Evolutionary conservation across 1,140 invertebrate species (phyloP).

Genomic region (Adelges cooleyi): DNA sequence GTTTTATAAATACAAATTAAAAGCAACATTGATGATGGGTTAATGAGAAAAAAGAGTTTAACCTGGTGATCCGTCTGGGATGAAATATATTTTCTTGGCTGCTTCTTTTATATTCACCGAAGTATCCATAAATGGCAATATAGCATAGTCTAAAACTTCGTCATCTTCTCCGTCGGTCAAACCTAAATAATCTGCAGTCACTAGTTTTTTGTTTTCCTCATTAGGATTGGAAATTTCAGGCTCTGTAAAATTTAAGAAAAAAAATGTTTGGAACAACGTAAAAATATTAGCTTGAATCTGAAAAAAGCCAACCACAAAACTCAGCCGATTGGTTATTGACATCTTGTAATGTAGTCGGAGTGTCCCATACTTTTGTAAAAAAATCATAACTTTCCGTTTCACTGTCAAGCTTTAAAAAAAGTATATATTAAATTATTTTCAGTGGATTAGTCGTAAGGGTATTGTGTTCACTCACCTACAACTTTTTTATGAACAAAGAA

Average conservation of each 20-base stretch:
- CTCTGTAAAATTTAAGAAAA: not conserved
- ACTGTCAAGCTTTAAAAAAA: constrained; percentile 10
- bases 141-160: constrained; percentile 25
- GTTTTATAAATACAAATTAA: no score
- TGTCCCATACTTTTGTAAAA: constrained; percentile 35
- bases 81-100: constrained; percentile 34
- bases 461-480: no score
- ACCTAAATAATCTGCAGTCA: constrained; percentile 32
- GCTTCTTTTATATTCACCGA: constrained; percentile 25
- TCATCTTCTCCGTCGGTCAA: constrained; percentile 27
- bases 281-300: no score
- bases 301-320: not conserved
- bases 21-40: not conserved
- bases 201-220: constrained; percentile 30
- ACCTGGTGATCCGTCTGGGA: constrained; percentile 33
- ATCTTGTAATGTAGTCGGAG: constrained; percentile 7
- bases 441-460: no score
- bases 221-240: not conserved
- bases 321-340: not conserved
- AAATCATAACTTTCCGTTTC: constrained; percentile 33
- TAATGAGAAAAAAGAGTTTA: no score
- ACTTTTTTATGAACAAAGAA: no score
- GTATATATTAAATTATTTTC: not conserved
- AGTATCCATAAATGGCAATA: constrained; percentile 15
- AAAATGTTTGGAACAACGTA: not conserved